These are phyloP conservation scores for Epirrita christyi DNA, from an alignment of 2,888 invertebrate species.

Conservation along the genomic window DNA sequence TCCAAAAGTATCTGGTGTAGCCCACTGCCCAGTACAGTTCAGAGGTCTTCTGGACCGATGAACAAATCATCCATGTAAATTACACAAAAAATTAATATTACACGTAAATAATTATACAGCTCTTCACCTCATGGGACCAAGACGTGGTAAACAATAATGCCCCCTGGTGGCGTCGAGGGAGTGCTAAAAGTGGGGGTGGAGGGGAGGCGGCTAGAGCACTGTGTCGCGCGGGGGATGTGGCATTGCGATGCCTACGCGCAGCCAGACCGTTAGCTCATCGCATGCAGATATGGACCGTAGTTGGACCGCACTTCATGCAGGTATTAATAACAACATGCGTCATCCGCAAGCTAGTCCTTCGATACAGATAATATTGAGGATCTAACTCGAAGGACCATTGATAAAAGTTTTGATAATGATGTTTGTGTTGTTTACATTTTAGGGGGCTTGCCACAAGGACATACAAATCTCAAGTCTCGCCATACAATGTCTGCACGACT, in stretches of 20 bases:
- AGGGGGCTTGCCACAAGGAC: conserved; percentile 97
- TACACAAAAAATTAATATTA: not conserved
- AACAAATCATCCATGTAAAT: not conserved
- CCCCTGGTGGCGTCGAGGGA: conserved; percentile 58
- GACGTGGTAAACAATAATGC: conserved; percentile 65
- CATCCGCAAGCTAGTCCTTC: not conserved
- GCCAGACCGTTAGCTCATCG: conserved; percentile 95
- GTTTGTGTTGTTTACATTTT: conserved; percentile 22
- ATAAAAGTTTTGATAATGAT: not conserved
- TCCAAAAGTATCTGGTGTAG: not conserved
- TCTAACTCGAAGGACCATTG: not conserved
- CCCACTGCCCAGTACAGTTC: too few species aligned
- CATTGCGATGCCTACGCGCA: conserved; percentile 93
- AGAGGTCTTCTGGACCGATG: not conserved
- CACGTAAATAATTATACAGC: conserved; percentile 37
- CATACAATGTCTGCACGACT: conserved; percentile 96
- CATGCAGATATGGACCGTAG: conserved; percentile 96
- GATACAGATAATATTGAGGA: not conserved
- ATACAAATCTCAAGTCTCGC: conserved; percentile 95
- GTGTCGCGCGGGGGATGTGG: conserved; percentile 94
- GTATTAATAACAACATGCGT: too few species aligned
- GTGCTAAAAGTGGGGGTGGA: conserved; percentile 36
- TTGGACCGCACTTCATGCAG: conserved; percentile 97
- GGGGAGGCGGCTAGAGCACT: conserved; percentile 84
- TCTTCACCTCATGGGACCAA: conserved; percentile 68